Base-by-base conservation (phyloP, 2,888 invertebrate species). In the Tetragonisca angustula region DNA sequence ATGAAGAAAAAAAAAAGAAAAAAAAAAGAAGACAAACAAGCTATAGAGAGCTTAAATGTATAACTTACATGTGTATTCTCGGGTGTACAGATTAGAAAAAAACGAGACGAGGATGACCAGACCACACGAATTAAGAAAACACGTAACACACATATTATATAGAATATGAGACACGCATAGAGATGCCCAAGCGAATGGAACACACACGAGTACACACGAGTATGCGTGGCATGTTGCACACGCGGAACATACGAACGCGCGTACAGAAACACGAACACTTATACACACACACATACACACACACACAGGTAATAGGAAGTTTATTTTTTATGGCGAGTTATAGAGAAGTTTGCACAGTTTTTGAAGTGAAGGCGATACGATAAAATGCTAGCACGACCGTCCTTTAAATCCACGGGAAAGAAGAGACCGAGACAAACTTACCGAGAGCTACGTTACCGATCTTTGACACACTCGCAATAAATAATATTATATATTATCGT, bases 301-400 rank as follows among this genome's bases (percentile, higher is more conserved):
- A 85, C 85, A 82, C 84, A 86, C 92, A 91, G 92, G 90, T 91
- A 79, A 91, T 93, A 93, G 92, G 92, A 89, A 92, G 91, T 93
- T 94, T 94, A 94, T 94, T 94, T 94, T 94, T 94, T 94, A 94
- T 92, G 94, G 91, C 90, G 86, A 92, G 90, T 78, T 89, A 76
- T 81, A 84, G 74, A 74, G 81, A 87, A 89, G 82, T 84, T 85
- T 89, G 88, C 89, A 89, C 83, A 43, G 79, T 82, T 78, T 68
- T 78, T 79, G 65, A 81, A 76, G 77, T 24, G 79, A 86, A 81
- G 80, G 75, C 83, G 80, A 87, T 75, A 89, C 81, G 86, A 87
- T 76, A 84, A 43, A 85, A 84, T 73, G 79, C 72, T 13, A 85
- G 70, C 87, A 84, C 89, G 89, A 89, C 89, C 89, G 89, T 89